Base-by-base conservation (phyloP, 92 coral and sea anemone genomes). In the Parazoanthus darwini region DNA sequence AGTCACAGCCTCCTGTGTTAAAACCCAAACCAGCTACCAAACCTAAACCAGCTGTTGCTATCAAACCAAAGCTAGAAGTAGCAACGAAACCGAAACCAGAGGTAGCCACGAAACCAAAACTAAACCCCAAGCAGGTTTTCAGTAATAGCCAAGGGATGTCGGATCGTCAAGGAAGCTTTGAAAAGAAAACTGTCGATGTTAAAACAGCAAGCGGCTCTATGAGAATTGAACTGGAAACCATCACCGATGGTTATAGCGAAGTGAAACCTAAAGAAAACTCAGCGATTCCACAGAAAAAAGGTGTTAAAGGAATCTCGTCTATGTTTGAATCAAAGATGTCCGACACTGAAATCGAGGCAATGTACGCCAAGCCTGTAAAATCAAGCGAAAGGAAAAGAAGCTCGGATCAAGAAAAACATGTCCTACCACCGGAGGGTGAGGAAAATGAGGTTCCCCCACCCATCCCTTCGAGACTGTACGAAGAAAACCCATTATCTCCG, bases 351-450 rank as follows among this genome's bases (percentile, higher is more conserved):
- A 42, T 38, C 5, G 59, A 76, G 46, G 76, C 75, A 56, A 76
- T 86, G 84, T 86, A 86, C 35, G 87, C 87, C 11, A 84, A 70
- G 37, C 87, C 87, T 8, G 73, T 86, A 23, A 70, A 79, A 92
- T 26, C 85, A 67, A 39, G 29, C 8, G 68, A 84, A 22, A 44
- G 71, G 73, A 29, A 36, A 43, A 48, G 36, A 37, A 37, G 36
- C 8, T 5, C 74, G 13, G 51, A 37, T 77, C 83, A 51, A 81
- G 82, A 75, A 33, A 33, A 89, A 74, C 35, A 35, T 13, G 25
- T 65, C 11, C 46, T 42, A 7, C 54, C 89, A 38, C 42, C 23
- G 11, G 65, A 25, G 46, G 15, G 22, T 2, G 63, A 44, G 68
- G 56, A 36, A 44, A 35, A 71, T 26, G 87, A 71, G 29, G 75